A percentile compares a stretch with the other conserved stretches of the same genome.
These are phyloP conservation scores for Saccopteryx leptura DNA, from an alignment of 2,113 vertebrate genomes.

Conservation along the genomic window DNA sequence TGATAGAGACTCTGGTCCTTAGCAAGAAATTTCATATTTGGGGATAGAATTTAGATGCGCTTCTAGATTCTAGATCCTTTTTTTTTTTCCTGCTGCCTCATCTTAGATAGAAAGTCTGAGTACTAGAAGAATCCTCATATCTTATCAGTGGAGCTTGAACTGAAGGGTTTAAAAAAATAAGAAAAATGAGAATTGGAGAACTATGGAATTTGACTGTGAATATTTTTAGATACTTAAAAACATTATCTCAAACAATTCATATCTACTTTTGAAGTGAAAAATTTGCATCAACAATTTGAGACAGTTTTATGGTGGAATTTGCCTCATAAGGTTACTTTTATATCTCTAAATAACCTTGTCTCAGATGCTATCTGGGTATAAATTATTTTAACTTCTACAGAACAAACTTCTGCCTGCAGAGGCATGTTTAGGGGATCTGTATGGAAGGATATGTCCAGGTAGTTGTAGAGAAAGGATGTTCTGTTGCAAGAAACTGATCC, in stretches of 20 bases:
- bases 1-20: background rate
- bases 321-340: background rate
- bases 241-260: background rate
- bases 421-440: conserved; percentile 50
- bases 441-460: conserved; percentile 81
- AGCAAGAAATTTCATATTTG: background rate
- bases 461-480: conserved; percentile 61
- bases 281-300: background rate
- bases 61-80: background rate
- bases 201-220: background rate
- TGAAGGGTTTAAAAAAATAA: background rate
- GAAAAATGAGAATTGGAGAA: background rate
- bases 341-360: background rate
- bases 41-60: background rate
- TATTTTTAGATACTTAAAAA: background rate
- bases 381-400: conserved; percentile 61
- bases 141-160: background rate
- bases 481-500: conserved; percentile 74
- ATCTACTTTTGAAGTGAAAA: conserved; percentile 47
- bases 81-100: background rate
- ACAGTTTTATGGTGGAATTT: conserved; percentile 52
- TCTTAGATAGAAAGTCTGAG: background rate
- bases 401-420: background rate
- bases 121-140: background rate
- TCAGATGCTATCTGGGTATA: background rate